Base-by-base conservation (phyloP, 30 jellyfish, hydroid and myxozoan genomes). In the Aurelia sp. region DNA sequence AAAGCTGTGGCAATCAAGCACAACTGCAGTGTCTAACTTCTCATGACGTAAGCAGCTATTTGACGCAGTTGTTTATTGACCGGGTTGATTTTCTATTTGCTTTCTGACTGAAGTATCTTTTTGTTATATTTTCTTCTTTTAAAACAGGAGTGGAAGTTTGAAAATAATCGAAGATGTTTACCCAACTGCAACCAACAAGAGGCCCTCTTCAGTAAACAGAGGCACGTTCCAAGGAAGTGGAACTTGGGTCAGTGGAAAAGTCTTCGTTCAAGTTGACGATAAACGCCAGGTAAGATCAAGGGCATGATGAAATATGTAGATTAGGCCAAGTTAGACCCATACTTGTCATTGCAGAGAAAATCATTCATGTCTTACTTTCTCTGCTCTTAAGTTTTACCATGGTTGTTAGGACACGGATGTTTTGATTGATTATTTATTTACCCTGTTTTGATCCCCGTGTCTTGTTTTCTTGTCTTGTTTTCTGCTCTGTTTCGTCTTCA, bases 241-340 rank as follows among this genome's bases (percentile, higher is more conserved):
- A 55, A 52, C 91, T 51, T 82, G 91, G 91, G 91, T 82, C 22
- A 63, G 72, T 59, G 91, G 91, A 69, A 82, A 68, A 69, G 91
- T 82, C 44, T 80, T 66, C 13, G 91, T 82, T 35, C 79, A 82
- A 27, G 91, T 82, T 19, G 91, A 82, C 47, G 79, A 82, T 75
- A 82, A 70, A 71, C 64, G 91, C 18, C 78, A 60, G 85, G 91
- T 82, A 20, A 82, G 79, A 8, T 27, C 33, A 27, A 27, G 33
- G 33, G 33, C 33, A 0, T 1, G 33, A 27, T 27, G 33, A 27
- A 2, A 27, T 27, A 27, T 27, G 33, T 27, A 27, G 33, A 27
- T 27, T 27, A 27, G 33, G 33, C 33, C 33, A 27, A 27, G 33
- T 2, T 27, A 27, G 33, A 27, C 33, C 33, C 33, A 2, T 27